Conservation (phyloP, 2,888 invertebrate genomes). For the Drosophila neotestacea region DNA sequence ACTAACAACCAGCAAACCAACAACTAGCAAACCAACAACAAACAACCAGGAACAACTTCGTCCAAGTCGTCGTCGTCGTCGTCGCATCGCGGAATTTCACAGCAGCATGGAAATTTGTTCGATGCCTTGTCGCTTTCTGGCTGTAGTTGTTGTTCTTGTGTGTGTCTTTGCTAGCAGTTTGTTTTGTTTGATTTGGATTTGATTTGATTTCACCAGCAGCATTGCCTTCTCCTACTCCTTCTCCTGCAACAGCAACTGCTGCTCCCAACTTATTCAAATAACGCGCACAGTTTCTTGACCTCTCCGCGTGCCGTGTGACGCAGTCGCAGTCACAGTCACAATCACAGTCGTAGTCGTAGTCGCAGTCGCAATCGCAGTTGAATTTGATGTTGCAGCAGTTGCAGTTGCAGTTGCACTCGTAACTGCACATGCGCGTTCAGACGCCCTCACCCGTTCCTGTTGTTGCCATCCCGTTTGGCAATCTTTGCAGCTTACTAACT, state of each 20-base stretch:
- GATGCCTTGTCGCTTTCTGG: slow-evolving; percentile 69
- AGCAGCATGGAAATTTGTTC: slow-evolving; percentile 83
- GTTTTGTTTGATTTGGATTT: slow-evolving; percentile 82
- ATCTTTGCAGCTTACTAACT: slow-evolving; percentile 68
- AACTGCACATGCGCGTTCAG: slow-evolving; percentile 76
- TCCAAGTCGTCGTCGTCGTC: slow-evolving; percentile 43
- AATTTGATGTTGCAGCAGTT: slow-evolving; percentile 28
- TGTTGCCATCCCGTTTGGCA: slow-evolving; percentile 56
- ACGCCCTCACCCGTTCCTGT: slow-evolving; percentile 41
- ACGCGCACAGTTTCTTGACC: slow-evolving; percentile 73
- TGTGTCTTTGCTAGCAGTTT: slow-evolving; percentile 57
- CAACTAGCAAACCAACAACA: slow-evolving; percentile 28
- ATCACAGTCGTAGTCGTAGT: slow-evolving; percentile 39
- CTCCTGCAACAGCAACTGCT: slow-evolving; percentile 3
- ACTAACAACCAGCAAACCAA: slow-evolving; percentile 31
- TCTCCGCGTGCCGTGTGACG: slow-evolving; percentile 67
- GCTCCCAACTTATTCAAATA: slow-evolving; percentile 67
- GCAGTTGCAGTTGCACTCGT: slow-evolving; percentile 52
- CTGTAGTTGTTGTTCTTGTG: slow-evolving; percentile 26
- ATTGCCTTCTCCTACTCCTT: slow-evolving; percentile 23
- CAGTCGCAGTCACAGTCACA: slow-evolving; percentile 46
- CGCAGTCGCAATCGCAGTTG: slow-evolving; percentile 45
- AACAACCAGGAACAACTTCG: slow-evolving; percentile 54
- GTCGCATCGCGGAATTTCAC: slow-evolving; percentile 76
- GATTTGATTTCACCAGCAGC: slow-evolving; percentile 75